Base-by-base conservation (phyloP, 1,140 invertebrate species). In the Anthonomus grandis region DNA sequence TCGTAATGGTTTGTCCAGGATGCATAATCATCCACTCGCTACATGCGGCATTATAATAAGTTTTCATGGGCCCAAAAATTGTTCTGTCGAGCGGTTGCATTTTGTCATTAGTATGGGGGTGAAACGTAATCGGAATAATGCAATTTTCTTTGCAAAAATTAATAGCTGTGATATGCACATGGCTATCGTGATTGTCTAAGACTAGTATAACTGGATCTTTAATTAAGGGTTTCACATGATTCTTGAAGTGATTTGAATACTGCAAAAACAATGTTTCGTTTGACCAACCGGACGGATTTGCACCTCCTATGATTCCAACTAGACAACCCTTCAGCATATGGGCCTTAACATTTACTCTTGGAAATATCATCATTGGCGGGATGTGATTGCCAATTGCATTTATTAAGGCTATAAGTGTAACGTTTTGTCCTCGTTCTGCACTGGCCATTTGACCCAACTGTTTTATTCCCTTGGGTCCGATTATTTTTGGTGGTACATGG, bases 101-200 rank as follows among this genome's bases (percentile, higher is more conserved):
- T 45, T 61, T 67, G 52, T 76, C 70, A 36, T 64, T 67, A 19
- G 64, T 68, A 60, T 76, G 70, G 6, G 70, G 71, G 42, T 67
- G 70, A 39, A 76, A 63, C 17, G 66, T 67, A 34, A 76, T 36
- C 48, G 74, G 34, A 37, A 69, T 48, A 39, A 76, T 70, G 24
- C 70, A 67, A 55, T 67, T 63, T 38, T 74, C 49, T 63, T 62
- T 67, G 49, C 67, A 69, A 56, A 66, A 65, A 22, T 66, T 27
- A 51, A 63, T 65, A 25, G 46, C 55, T 18, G 25, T 21, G 3
- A 63, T n/a, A 15, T 34, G 62, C 24, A 70, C 34, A 56, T 76
- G 74, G 17, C 63, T 67, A 19, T 63, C 60, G 58, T 76, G 74
- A 60, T 76, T 77, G 62, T 79, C 75, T 22, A 73, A 58, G 38